Percentiles rank a stretch among this genome's conserved stretches.
These are phyloP conservation scores for Sycophila texana DNA, from an alignment of 2,888 invertebrate species.

Conservation along the genomic window DNA sequence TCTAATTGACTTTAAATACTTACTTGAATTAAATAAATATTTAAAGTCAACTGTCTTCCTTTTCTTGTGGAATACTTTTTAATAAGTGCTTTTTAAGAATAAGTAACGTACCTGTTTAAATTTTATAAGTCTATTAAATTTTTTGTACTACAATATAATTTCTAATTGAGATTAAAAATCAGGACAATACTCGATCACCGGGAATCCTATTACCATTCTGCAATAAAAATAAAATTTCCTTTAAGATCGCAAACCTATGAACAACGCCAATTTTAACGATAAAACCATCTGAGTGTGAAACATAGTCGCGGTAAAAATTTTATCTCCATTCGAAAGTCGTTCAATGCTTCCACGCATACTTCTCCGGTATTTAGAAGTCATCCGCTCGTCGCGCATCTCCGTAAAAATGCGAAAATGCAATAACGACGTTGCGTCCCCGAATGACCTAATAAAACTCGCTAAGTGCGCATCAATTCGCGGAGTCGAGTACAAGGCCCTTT, in stretches of 20 bases:
- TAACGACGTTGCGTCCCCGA: not conserved
- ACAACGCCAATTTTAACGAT: not conserved
- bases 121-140: too few species aligned
- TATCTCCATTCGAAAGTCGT: not conserved
- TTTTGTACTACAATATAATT: too few species aligned
- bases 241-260: not conserved
- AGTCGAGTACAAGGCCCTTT: not conserved
- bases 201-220: too few species aligned
- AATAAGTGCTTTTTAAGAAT: too few species aligned
- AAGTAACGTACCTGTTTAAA: too few species aligned
- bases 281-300: not conserved
- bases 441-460: not conserved
- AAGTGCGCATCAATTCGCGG: not conserved
- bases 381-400: not conserved
- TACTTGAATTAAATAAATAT: too few species aligned
- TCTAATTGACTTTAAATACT: too few species aligned
- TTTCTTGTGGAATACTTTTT: too few species aligned
- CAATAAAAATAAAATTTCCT: too few species aligned
- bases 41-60: too few species aligned
- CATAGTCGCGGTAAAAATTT: not conserved
- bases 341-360: not conserved
- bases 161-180: too few species aligned
- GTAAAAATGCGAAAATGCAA: not conserved
- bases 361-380: not conserved
- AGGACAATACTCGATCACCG: too few species aligned